Evolutionary conservation across 2,888 invertebrate genomes (phyloP), one percentile per base, ranked within the genome.

Genomic region (Prosopocoilus inquinatus): DNA sequence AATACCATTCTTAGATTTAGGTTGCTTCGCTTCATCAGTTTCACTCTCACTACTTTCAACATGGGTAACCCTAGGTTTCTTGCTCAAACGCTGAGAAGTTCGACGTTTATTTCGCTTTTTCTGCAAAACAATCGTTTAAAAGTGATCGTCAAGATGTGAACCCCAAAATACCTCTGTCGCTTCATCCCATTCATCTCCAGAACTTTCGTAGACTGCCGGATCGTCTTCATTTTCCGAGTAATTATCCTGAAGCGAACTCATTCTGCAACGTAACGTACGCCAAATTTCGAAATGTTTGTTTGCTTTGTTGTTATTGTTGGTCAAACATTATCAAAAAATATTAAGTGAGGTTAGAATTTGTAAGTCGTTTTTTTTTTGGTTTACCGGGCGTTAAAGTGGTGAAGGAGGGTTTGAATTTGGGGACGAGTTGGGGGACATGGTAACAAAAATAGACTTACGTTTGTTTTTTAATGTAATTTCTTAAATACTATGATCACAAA

Each of bases 191-290:
- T 76, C 76, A 41, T 73, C 73, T 7, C 72, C 74, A 7, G 75
- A 76, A 55, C 74, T 75, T 61, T 75, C 70, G 49, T 70, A 74
- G 44, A 71, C 70, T 15, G 71, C 69, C 35, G 74, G 75, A 58
- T 76, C 75, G 51, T 77, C 76, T 59, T 75, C 76, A 50, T 72
- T 71, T 61, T 75, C 76, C 3, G 75, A 75, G 55, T 53, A 66
- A 56, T 62, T 63, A 41, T 47, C 51, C 39, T 57, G 28, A 32
- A 33, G 28, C 9, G 38, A 46, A 28, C 47, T 58, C 53, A 58
- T 58, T 38, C 50, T 53, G 33, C 8, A 47, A 57, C 20, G 20
- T 28, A 28, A 28, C 20, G 20, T 3, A 28, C 20, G 20, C 20
- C 20, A 28, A 28, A 28, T 28, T 4, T 28, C 7, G 20, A 28